These are phyloP conservation scores for Oryctolagus cuniculus DNA, from an alignment of 2,113 vertebrate species.

Conservation along the genomic window mOryCun1.1 NC_091443.1:11221501-11222000, in stretches of 20 bases:
- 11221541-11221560: not conserved
- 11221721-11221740: not conserved
- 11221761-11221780: not conserved
- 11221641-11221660: accelerated
- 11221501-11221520: not conserved
- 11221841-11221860: not conserved
- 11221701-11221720: not conserved
- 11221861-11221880: not conserved
- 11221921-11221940: not conserved
- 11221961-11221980: not conserved
- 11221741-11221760: not conserved
- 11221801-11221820: not conserved
- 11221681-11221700: not conserved
- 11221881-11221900: not conserved
- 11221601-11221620: not conserved
- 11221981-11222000: not conserved
- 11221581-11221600: not conserved
- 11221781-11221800: not conserved
- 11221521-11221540: not conserved
- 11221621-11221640: not conserved
- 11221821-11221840: not conserved
- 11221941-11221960: not conserved
- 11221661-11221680: not conserved
- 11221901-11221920: not conserved
- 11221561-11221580: not conserved